A percentile compares a stretch with the other conserved stretches of the same genome.
Conservation (phyloP, 2,888 invertebrate species). For the Oligia strigilis region DNA sequence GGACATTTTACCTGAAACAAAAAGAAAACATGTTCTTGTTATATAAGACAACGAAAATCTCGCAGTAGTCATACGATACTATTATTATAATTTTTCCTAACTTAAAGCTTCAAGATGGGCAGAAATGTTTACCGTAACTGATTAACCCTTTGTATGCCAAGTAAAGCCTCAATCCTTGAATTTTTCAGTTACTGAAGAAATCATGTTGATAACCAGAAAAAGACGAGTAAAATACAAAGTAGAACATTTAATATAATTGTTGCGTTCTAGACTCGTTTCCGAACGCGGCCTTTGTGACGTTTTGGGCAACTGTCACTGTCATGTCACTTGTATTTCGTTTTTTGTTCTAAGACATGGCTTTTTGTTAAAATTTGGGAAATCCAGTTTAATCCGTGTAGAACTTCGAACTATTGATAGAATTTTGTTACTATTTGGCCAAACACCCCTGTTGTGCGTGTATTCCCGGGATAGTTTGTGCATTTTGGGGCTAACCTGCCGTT, state of each 20-base stretch:
- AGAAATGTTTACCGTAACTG: neutral
- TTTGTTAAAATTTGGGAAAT: no score
- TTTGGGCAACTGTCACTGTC: no score
- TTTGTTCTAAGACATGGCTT: no score
- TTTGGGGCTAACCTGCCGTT: no score
- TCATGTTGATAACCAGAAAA: neutral
- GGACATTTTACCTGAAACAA: conserved; percentile 58
- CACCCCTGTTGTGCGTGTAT: no score
- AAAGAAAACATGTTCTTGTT: neutral
- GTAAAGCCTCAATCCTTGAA: neutral
- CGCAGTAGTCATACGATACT: neutral
- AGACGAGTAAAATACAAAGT: neutral
- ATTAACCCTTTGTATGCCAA: neutral
- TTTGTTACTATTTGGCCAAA: no score
- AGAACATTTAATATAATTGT: conserved; percentile 14
- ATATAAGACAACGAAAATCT: neutral
- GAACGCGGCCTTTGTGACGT: no score
- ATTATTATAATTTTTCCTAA: neutral
- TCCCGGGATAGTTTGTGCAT: no score
- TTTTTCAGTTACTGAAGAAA: neutral
- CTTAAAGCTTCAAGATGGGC: neutral
- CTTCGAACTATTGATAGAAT: no score
- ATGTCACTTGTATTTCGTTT: no score
- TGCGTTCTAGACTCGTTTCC: no score
- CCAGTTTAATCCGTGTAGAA: no score